phyloP scores from a whole-genome alignment of 2,797 vertebrate genomes.

The Antennarius maculatus region DNA sequence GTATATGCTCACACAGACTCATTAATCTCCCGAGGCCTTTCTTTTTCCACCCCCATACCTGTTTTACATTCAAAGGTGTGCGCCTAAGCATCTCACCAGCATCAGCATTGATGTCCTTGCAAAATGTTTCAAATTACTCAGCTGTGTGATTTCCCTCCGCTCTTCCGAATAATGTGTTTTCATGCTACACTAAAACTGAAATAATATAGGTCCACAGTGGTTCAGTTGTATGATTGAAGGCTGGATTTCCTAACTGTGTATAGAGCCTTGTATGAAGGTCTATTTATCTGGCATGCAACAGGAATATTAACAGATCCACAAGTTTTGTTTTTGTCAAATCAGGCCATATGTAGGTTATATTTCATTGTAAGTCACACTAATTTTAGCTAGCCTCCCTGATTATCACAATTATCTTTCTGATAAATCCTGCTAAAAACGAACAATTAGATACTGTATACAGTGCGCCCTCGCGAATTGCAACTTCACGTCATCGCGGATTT shows the following conservation, averaged over 20 bases:
- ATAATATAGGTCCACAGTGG: constrained; percentile 7
- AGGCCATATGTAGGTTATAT: constrained; percentile 1
- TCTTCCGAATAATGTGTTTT: not conserved
- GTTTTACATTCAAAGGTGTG: constrained; percentile 62
- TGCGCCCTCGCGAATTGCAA: too few relatives aligned
- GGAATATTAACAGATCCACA: constrained; percentile 9
- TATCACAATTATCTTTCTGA: not conserved
- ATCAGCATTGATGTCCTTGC: constrained; percentile 28
- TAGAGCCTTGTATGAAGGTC: not conserved
- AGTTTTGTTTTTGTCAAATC: not conserved
- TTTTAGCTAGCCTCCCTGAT: not conserved
- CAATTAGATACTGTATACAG: too few relatives aligned
- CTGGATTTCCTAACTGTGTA: not conserved
- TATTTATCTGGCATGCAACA: not conserved
- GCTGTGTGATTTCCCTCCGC: constrained; percentile 15
- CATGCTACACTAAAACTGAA: constrained; percentile 4
- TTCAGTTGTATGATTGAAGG: not conserved
- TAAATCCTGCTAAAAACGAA: too few relatives aligned
- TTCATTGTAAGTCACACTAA: constrained; percentile 1
- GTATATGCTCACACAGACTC: constrained; percentile 7
- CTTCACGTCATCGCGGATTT: too few relatives aligned
- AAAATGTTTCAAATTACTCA: constrained; percentile 29
- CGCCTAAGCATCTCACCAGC: constrained; percentile 35
- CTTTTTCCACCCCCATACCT: constrained; percentile 39
- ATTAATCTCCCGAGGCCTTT: constrained; percentile 40